These are phyloP conservation scores for Nicator chloris DNA, from an alignment of 2,113 vertebrate genomes.

Conservation along the genomic window DNA sequence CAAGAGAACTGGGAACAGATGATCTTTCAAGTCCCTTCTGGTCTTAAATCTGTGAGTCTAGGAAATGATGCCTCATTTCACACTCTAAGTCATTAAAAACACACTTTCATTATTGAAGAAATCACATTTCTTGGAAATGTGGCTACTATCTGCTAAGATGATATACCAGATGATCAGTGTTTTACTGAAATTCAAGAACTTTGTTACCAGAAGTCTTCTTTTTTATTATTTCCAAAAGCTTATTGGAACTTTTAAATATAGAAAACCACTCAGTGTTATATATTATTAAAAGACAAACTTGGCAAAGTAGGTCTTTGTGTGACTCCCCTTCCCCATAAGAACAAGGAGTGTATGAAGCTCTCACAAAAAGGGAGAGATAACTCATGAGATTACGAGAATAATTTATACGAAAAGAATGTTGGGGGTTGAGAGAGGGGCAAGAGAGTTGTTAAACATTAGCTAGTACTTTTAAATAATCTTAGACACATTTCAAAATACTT, in stretches of 20 bases:
- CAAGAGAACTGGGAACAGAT: background rate
- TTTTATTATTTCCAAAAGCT: slow-evolving; percentile 10
- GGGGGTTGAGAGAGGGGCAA: background rate
- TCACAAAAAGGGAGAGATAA: background rate
- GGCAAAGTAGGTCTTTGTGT: background rate
- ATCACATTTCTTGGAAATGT: slow-evolving; percentile 51
- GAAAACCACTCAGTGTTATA: background rate
- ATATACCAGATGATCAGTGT: background rate
- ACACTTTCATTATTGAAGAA: slow-evolving; percentile 31
- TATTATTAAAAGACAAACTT: background rate
- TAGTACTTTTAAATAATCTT: background rate
- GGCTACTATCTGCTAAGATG: slow-evolving; percentile 10
- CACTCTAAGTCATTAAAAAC: slow-evolving; percentile 22
- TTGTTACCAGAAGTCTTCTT: slow-evolving; percentile 5
- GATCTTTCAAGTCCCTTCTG: slow-evolving; percentile 21
- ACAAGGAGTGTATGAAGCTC: background rate
- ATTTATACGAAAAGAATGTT: background rate
- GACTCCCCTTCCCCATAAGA: background rate
- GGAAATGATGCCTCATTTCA: slow-evolving; percentile 30
- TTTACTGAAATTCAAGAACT: slow-evolving; percentile 40
- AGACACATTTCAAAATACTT: background rate
- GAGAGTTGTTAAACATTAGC: background rate
- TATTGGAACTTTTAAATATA: background rate
- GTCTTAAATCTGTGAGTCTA: slow-evolving; percentile 38
- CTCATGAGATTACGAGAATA: background rate